Conservation (phyloP, 2,888 invertebrate genomes). For the Maniola hyperantus region DNA sequence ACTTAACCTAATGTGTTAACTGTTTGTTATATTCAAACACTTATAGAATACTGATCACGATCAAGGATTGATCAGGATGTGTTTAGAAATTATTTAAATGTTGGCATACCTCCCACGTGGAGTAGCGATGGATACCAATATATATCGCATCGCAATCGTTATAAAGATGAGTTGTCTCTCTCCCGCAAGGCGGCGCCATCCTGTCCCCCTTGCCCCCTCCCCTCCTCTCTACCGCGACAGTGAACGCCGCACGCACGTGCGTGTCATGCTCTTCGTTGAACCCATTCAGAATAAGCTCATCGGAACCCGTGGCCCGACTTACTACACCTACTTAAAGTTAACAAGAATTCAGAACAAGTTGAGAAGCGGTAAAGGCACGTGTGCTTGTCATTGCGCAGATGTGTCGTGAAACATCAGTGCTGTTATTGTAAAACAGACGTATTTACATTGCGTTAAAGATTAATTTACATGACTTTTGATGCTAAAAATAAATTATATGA, state of each 20-base stretch:
- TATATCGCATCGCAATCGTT: constrained; percentile 72
- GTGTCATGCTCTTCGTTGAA: constrained; percentile 62
- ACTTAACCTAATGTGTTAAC: constrained; percentile 30
- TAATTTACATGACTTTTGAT: too few relatives aligned
- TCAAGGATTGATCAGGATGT: constrained; percentile 60
- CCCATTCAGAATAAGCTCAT: constrained; percentile 49
- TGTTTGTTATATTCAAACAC: not conserved
- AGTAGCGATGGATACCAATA: constrained; percentile 64
- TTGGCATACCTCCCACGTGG: constrained; percentile 75
- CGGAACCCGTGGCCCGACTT: constrained; percentile 58
- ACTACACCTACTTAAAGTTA: constrained; percentile 49
- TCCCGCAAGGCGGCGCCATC: constrained; percentile 78
- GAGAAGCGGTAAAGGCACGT: too few relatives aligned
- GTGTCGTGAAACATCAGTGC: too few relatives aligned
- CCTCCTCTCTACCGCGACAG: constrained; percentile 36
- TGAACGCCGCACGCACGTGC: constrained; percentile 71
- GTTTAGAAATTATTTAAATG: constrained; percentile 73
- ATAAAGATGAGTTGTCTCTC: constrained; percentile 69
- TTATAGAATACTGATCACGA: not conserved
- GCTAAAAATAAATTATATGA: too few relatives aligned
- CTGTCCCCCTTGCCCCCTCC: constrained; percentile 49
- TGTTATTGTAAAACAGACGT: too few relatives aligned
- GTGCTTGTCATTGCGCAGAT: too few relatives aligned
- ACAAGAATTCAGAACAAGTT: too few relatives aligned
- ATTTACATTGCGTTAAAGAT: too few relatives aligned